Base-by-base conservation (phyloP, 2,888 invertebrate genomes). In the Entomobrya proxima region DNA sequence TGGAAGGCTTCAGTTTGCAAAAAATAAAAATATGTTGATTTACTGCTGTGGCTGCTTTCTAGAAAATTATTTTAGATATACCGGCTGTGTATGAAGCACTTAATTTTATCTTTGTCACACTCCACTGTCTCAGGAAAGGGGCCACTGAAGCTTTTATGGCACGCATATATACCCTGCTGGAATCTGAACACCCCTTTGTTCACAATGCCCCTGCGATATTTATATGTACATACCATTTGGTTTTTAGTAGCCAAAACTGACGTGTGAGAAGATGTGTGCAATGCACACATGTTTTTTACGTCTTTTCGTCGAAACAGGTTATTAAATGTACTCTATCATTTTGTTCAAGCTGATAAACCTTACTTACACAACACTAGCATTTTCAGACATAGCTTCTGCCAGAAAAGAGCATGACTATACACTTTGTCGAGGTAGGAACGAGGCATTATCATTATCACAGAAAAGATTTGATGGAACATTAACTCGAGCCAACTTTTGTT, bases 401-500 rank as follows among this genome's bases (percentile, higher is more conserved):
- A 24, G 24, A 72, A 72, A 24, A 44, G 44, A 69, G 47, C 40
- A 40, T 69, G 13, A 44, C 24, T n/a, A 44, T 69, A 69, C 44
- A 24, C 21, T 40, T 6, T 18, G 4, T 27, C 27, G 24, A 55
- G 55, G 27, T 21, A 30, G n/a, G n/a, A n/a, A n/a, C n/a, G n/a
- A n/a, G n/a, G n/a, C n/a, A n/a, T n/a, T 32, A 47, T 47, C 30
- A 72, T 72, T 30, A 44, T 69, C 44, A 44, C 13, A 7, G 47
- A 44, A 40, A 47, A 50, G 32, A 30, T 72, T 72, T 72, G 72
- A 72, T 72, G 72, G 72, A 72, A 50, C 47, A 72, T 72, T 72
- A 72, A 72, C 72, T 72, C 72, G 72, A 72, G 72, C 72, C 47
- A 72, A 72, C 27, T 72, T 72, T 72, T 47, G 72, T 72, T 72